Percentiles rank a stretch among this genome's conserved stretches.
Conservation (phyloP, 2,113 vertebrate species). For the Nesoenas mayeri region DNA sequence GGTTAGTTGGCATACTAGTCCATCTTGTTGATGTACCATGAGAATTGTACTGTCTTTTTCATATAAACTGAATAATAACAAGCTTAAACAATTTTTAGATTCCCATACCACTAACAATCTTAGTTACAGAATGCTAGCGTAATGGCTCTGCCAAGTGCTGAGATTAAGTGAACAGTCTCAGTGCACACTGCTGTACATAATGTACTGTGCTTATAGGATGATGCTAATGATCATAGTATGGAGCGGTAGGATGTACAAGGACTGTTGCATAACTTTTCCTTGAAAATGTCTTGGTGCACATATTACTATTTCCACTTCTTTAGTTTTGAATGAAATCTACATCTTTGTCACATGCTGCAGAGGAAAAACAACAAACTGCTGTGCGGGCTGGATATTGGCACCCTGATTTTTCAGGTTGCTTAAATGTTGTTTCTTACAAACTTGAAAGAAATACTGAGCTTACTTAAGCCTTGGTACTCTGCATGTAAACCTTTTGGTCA, state of each 20-base stretch:
- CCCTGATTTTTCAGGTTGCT: neutral
- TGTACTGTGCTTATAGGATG: neutral
- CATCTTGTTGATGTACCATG: constrained; percentile 68
- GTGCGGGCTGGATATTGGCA: neutral
- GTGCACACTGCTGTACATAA: constrained; percentile 25
- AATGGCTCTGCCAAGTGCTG: constrained; percentile 5
- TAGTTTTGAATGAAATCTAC: neutral
- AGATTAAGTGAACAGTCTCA: neutral
- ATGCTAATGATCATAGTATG: constrained; percentile 26
- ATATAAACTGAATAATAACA: constrained; percentile 29
- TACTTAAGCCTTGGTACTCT: neutral
- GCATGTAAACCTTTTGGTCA: neutral
- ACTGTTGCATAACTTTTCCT: neutral
- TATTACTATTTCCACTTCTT: neutral
- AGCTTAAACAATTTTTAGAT: neutral
- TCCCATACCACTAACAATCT: constrained; percentile 28
- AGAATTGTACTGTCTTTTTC: constrained; percentile 48
- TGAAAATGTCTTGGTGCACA: neutral
- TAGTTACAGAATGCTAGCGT: neutral
- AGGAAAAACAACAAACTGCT: neutral
- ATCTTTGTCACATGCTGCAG: neutral
- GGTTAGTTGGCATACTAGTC: constrained; percentile 68
- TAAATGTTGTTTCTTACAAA: neutral
- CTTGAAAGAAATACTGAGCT: neutral
- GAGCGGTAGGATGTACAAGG: neutral